A percentile compares a stretch with the other conserved stretches of the same genome.
Evolutionary conservation across 2,888 invertebrate genomes (phyloP).

Genomic region (Pammene aurita): DNA sequence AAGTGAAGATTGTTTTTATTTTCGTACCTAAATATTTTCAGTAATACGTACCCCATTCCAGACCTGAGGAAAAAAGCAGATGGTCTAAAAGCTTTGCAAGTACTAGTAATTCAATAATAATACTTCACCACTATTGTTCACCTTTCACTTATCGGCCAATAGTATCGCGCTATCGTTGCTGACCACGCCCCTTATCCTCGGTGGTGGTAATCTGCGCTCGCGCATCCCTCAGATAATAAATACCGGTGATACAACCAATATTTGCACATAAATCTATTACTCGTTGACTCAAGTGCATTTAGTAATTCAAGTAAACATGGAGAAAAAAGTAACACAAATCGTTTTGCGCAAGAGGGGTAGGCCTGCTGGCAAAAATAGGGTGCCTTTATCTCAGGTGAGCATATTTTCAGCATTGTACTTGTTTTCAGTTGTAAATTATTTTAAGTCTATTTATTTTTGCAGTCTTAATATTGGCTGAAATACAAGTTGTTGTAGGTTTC

Average conservation of each 20-base stretch:
- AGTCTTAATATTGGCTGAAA: no score
- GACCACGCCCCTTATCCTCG: conserved; percentile 11
- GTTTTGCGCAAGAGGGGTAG: conserved; percentile 9
- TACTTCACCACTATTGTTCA: background rate
- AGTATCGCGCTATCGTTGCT: background rate
- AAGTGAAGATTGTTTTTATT: no score
- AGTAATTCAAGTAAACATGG: background rate
- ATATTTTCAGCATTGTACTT: no score
- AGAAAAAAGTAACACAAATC: background rate
- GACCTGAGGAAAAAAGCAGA: no score
- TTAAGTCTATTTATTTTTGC: no score
- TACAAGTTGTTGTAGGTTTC: no score
- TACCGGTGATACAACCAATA: background rate
- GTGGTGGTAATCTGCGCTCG: background rate
- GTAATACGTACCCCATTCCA: no score
- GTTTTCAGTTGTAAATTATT: no score
- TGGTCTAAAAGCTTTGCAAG: background rate
- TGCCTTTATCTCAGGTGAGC: conserved; percentile 12
- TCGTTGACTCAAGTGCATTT: background rate
- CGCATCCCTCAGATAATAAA: conserved; percentile 13
- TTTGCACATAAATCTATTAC: background rate
- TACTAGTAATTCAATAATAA: background rate
- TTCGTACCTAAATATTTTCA: no score
- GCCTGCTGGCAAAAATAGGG: conserved; percentile 15
- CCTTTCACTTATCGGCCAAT: background rate